These are phyloP conservation scores for Pedionomus torquatus DNA, from an alignment of 2,113 vertebrate species.

Conservation along the genomic window DNA sequence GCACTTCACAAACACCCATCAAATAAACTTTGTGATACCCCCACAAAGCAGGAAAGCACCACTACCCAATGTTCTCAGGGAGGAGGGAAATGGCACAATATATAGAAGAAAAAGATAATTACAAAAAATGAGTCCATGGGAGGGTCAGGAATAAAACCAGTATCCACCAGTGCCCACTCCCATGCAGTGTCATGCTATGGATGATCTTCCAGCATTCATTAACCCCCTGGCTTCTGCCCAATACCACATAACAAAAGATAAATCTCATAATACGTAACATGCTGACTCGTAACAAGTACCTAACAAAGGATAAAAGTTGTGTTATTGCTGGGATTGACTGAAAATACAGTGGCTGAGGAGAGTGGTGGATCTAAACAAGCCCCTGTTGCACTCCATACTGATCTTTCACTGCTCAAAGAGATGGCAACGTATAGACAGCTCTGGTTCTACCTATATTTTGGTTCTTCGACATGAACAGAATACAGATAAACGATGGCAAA, in stretches of 20 bases:
- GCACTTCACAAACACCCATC: neutral
- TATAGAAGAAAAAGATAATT: neutral
- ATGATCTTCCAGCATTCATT: neutral
- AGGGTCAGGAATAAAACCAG: neutral
- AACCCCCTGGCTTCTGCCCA: neutral
- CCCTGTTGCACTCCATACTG: neutral
- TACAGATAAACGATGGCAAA: neutral
- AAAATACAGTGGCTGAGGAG: neutral
- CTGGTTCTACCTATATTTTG: neutral
- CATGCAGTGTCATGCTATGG: neutral
- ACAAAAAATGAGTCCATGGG: neutral
- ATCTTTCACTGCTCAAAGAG: neutral
- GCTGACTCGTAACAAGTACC: neutral
- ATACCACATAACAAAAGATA: neutral
- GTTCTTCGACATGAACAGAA: neutral
- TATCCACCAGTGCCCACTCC: neutral
- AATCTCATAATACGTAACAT: neutral
- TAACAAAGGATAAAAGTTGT: neutral
- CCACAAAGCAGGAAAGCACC: neutral
- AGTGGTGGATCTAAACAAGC: neutral
- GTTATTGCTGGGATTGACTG: neutral
- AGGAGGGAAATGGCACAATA: neutral
- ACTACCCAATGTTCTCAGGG: neutral
- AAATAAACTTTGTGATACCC: neutral
- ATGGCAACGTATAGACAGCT: neutral